Percentiles rank a stretch among this genome's conserved stretches.
phyloP scores from a whole-genome alignment of 2,888 invertebrate species.

The Labia minor region DNA sequence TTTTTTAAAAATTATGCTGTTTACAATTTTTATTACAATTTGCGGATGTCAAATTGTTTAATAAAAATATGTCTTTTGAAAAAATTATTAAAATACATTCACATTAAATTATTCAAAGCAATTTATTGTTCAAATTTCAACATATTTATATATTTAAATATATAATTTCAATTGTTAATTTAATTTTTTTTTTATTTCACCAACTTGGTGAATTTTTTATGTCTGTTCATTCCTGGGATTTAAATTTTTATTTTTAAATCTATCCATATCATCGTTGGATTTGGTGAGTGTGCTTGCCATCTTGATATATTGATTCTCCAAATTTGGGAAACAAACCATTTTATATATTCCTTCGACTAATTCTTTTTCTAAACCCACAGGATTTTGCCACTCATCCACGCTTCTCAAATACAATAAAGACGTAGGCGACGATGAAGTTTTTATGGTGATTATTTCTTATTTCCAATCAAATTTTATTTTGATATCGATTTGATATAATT shows the following conservation, averaged over 20 bases:
- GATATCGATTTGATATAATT: background rate
- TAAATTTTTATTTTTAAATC: slow-evolving; percentile 15
- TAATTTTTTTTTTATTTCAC: slow-evolving; percentile 19
- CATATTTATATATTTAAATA: too few species aligned
- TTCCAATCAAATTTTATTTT: background rate
- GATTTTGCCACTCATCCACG: slow-evolving; percentile 39
- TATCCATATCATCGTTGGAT: slow-evolving; percentile 13
- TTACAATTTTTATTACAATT: too few species aligned
- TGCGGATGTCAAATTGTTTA: too few species aligned
- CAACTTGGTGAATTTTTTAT: slow-evolving; percentile 19
- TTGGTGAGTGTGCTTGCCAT: slow-evolving; percentile 25
- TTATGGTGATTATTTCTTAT: slow-evolving; percentile 58
- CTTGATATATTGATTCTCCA: background rate
- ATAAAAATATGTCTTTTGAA: too few species aligned
- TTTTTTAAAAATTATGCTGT: too few species aligned
- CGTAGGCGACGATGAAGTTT: slow-evolving; percentile 86
- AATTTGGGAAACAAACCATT: background rate
- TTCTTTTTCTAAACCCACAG: slow-evolving; percentile 5
- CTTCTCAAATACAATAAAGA: slow-evolving; percentile 60
- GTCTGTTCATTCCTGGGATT: slow-evolving; percentile 15
- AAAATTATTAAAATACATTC: too few species aligned
- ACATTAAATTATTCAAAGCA: too few species aligned
- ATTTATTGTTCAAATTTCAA: too few species aligned
- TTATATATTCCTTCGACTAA: slow-evolving; percentile 1
- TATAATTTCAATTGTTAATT: background rate